Evolutionary conservation across 2,797 vertebrate species (phyloP).

Genomic region (Phrynocephalus guinanensis): DNA sequence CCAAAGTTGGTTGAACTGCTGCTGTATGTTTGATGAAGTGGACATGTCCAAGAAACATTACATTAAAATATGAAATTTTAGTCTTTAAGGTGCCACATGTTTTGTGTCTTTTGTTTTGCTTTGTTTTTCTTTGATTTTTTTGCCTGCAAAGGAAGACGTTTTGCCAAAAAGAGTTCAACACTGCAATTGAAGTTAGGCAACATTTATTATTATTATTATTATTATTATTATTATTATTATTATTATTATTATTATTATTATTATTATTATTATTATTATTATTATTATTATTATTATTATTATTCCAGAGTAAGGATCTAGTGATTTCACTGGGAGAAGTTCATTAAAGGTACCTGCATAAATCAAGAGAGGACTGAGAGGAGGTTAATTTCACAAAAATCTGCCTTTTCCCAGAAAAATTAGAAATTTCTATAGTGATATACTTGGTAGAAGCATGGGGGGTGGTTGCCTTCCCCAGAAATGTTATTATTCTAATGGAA

Average conservation of each 20-base stretch:
- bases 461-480: background rate
- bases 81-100: too few relatives aligned
- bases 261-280: background rate
- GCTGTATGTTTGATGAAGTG: too few relatives aligned
- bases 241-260: background rate
- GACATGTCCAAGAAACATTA: too few relatives aligned
- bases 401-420: too few relatives aligned
- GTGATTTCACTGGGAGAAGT: background rate
- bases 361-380: background rate
- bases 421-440: too few relatives aligned
- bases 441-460: too few relatives aligned
- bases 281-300: background rate
- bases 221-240: background rate
- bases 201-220: background rate
- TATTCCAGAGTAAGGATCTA: background rate
- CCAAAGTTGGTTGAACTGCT: too few relatives aligned
- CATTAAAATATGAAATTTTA: too few relatives aligned
- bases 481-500: background rate
- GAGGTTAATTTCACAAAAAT: background rate
- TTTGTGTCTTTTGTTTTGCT: too few relatives aligned
- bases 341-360: too few relatives aligned
- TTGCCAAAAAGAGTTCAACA: constrained; percentile 4
- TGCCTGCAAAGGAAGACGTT: background rate
- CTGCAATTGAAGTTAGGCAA: background rate
- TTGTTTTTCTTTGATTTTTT: too few relatives aligned